Base-by-base conservation (phyloP, 2,888 invertebrate genomes). In the Brachynemurus nebulosus region DNA sequence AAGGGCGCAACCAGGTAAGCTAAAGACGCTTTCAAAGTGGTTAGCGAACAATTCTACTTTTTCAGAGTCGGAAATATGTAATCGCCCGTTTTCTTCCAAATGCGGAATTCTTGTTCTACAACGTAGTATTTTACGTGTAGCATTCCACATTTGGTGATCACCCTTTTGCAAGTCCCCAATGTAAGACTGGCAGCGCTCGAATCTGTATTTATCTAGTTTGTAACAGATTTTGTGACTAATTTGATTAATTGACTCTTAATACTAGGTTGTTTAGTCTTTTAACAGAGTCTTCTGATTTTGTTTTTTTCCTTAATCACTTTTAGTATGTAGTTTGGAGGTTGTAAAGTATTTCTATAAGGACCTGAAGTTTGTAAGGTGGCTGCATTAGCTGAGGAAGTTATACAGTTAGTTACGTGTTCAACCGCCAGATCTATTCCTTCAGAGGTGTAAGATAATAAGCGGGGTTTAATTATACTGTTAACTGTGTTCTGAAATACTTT, bases 121-220 rank as follows among this genome's bases (percentile, higher is more conserved):
- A n/a, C n/a, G n/a, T n/a, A n/a, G n/a, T n/a, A n/a, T 33, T 33
- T 33, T 33, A 14, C 9, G n/a, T 6, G 37, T 37, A 14, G 16
- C 37, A n/a, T 6, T 8, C 37, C 37, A 37, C 17, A 37, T 37
- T 14, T 14, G 18, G n/a, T 14, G 11, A 18, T 37, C 37, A n/a
- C 18, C 37, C 9, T 4, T 14, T 14, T 37, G 11, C 37, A 17
- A 18, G 17, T 37, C 17, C 18, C 18, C 17, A 14, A 8, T 18
- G 18, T 37, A 37, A n/a, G 16, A 17, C n/a, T 18, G 37, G 9
- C n/a, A 37, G 4, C 18, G 6, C 18, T 14, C 18, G 16, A 17
- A 17, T 37, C 37, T 37, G 18, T 17, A 37, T n/a, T 37, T 37
- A 37, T 37, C 37, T 14, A 37, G 16, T 17, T 37, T 18, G 11